Conservation (phyloP, 2,797 vertebrate species). For the Gadopsis bispinosus region DNA sequence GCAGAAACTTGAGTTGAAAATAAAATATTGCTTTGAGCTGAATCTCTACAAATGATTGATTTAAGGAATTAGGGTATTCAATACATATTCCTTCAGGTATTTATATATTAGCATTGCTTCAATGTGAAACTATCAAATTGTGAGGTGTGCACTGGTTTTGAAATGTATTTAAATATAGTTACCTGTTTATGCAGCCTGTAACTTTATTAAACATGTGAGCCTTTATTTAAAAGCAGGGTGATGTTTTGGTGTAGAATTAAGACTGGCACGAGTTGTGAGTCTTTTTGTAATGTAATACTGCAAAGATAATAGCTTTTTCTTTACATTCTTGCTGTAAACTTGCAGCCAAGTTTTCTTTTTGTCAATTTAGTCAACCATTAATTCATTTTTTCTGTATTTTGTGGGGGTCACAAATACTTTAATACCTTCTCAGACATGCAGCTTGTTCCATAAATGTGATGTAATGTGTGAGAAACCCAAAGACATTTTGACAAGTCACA, state of each 20-base stretch:
- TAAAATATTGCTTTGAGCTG: conserved; percentile 9
- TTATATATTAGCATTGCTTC: background rate
- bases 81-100: background rate
- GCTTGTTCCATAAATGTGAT: too few relatives aligned
- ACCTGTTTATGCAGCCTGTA: conserved; percentile 1
- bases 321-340: background rate
- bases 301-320: background rate
- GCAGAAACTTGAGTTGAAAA: conserved; percentile 14
- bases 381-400: too few relatives aligned
- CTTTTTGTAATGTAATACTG: background rate
- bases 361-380: background rate
- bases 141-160: background rate
- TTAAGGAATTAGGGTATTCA: background rate
- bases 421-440: too few relatives aligned
- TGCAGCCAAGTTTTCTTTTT: too few relatives aligned
- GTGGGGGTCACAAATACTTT: too few relatives aligned
- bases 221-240: background rate
- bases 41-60: conserved; percentile 16
- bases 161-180: conserved; percentile 7
- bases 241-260: background rate
- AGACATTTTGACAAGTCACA: background rate
- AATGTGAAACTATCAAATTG: background rate
- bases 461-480: too few relatives aligned
- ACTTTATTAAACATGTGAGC: background rate
- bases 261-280: background rate